phyloP scores from a whole-genome alignment of 2,113 vertebrate species.

The Dendrocopos noguchii region DNA sequence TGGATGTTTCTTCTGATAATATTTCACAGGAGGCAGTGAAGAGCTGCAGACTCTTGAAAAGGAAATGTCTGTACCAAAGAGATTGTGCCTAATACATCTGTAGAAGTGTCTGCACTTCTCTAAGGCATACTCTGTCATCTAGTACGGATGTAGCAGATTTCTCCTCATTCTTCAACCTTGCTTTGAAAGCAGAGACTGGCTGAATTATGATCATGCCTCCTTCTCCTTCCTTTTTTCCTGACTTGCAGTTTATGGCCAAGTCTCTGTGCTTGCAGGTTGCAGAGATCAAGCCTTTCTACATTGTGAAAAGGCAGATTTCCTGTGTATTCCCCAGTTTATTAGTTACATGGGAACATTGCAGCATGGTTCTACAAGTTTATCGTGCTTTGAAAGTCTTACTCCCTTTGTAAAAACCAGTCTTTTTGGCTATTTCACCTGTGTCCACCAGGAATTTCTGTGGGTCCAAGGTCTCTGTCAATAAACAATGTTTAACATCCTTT shows the following conservation, averaged over 20 bases:
- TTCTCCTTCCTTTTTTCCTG: neutral
- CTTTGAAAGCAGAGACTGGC: neutral
- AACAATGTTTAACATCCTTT: neutral
- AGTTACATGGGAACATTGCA: neutral
- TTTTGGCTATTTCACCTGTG: neutral
- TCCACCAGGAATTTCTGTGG: neutral
- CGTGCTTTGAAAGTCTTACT: neutral
- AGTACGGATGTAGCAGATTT: neutral
- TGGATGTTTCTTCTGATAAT: neutral
- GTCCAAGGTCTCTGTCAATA: neutral
- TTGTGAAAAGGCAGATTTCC: neutral
- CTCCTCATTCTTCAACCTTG: neutral
- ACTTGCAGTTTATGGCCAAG: neutral
- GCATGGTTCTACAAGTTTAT: neutral
- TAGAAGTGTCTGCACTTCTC: neutral
- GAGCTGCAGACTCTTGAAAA: neutral
- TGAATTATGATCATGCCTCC: neutral
- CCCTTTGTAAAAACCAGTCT: neutral
- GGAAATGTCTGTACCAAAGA: neutral
- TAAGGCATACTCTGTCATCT: neutral
- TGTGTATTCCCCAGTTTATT: neutral
- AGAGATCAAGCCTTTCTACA: neutral
- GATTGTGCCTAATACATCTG: neutral
- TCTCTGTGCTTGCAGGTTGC: neutral
- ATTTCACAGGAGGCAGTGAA: neutral